Base-by-base conservation (phyloP, 1,140 invertebrate genomes). In the Hyphantria cunea region DNA sequence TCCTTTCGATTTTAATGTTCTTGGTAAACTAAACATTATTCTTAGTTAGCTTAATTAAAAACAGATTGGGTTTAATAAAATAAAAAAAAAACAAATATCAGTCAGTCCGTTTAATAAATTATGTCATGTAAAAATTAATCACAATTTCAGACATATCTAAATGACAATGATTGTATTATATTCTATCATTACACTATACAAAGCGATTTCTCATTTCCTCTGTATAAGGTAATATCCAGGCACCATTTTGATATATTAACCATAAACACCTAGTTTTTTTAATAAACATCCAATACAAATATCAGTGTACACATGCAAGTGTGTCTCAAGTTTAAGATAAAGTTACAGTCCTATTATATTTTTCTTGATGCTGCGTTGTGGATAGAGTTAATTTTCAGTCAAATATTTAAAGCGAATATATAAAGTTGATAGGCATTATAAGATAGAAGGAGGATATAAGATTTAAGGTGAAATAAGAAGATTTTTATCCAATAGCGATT, bases 111-210 rank as follows among this genome's bases (percentile, higher is more conserved):
- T 87, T 85, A 84, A 84, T 86, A 86, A 81, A 82, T 84, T 73
- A 81, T 84, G 82, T 85, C 82, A 87, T 83, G 84, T 87, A 87
- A 76, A 72, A 75, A 81, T 32, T 17, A 78, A 81, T 85, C 77
- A 83, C 80, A 84, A 80, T 71, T 70, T 72, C 60, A 68, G 34
- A 74, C 34, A 49, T 49, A n/a, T 59, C 31, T 48, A 55, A 68
- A 49, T 74, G 63, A 76, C 64, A 72, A 70, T 74, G 67, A 74
- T 74, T 58, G 44, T 53, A 58, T 51, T 60, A 64, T 14, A 54
- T 55, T 70, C 64, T 75, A 76, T 56, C 64, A 70, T 72, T 66
- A 72, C 64, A 72, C 33, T 69, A 69, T 39, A 66, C 58, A 64
- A 61, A 71, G 64, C 69, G 33, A 68, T 65, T 55, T 50, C 48